Percentiles rank a stretch among this genome's conserved stretches.
phyloP scores from a whole-genome alignment of 2,113 vertebrate genomes.

The Heloderma charlesbogerti region DNA sequence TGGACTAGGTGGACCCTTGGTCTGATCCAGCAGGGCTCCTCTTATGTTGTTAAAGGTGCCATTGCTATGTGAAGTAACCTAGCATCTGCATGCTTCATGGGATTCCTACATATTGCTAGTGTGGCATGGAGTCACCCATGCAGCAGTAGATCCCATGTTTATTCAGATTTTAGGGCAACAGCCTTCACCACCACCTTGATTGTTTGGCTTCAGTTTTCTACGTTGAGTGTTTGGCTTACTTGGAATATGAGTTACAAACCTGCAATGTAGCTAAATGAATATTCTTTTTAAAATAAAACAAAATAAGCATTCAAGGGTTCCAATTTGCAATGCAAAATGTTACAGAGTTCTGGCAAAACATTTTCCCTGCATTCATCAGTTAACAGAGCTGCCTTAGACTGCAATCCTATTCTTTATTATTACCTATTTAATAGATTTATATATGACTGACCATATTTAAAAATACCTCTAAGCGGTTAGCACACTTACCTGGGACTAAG shows the following conservation, averaged over 20 bases:
- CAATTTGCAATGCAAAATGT: background rate
- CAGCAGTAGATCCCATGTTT: background rate
- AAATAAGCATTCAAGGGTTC: background rate
- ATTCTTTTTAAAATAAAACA: background rate
- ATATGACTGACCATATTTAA: background rate
- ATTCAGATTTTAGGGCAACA: background rate
- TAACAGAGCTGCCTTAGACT: background rate
- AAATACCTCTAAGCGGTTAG: background rate
- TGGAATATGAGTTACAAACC: background rate
- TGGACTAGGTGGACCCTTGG: too few relatives aligned
- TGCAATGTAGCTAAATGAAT: background rate
- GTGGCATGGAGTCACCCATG: background rate
- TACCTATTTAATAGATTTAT: background rate
- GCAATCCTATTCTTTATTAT: background rate
- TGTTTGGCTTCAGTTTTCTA: background rate
- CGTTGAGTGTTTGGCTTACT: background rate
- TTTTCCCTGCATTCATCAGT: background rate
- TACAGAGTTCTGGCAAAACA: background rate
- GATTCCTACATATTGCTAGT: background rate
- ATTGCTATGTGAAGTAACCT: background rate
- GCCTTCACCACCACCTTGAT: background rate
- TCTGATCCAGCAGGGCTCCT: too few relatives aligned
- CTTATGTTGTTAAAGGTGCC: too few relatives aligned
- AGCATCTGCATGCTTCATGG: background rate
- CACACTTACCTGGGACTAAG: background rate